A percentile compares a stretch with the other conserved stretches of the same genome.
Evolutionary conservation across 2,888 invertebrate genomes (phyloP).

Genomic region (Zhengitettix transpicula): DNA sequence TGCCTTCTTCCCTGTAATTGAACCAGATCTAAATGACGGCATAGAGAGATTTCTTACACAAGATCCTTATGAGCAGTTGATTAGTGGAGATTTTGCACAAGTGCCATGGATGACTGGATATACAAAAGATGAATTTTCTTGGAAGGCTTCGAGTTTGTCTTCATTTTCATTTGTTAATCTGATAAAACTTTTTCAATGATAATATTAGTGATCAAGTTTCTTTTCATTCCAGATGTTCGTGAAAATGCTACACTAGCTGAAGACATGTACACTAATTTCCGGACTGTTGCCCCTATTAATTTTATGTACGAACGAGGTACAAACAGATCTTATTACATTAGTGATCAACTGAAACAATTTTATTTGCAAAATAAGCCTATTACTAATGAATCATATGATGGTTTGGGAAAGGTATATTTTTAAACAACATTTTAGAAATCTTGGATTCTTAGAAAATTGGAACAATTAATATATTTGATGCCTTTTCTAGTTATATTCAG

Average conservation of each 20-base stretch:
- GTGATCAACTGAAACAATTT: too few species aligned
- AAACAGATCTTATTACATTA: too few species aligned
- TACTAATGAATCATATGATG: too few species aligned
- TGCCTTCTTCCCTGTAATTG: conserved; percentile 46
- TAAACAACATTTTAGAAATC: too few species aligned
- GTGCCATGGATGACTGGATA: conserved; percentile 49
- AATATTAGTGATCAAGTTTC: too few species aligned
- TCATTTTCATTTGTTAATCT: too few species aligned
- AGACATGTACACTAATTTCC: neutral
- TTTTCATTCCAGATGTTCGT: neutral
- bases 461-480: too few species aligned
- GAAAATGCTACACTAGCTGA: neutral
- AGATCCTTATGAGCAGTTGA: conserved; percentile 39
- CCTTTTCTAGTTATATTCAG: conserved; percentile 33
- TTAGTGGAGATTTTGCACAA: conserved; percentile 33
- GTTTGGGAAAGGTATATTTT: too few species aligned
- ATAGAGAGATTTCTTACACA: conserved; percentile 46
- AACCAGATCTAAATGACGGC: conserved; percentile 38
- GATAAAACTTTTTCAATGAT: too few species aligned
- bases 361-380: too few species aligned
- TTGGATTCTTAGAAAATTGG: too few species aligned
- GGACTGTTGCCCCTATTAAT: neutral
- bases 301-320: neutral
- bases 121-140: conserved; percentile 48
- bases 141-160: conserved; percentile 39